Percentiles rank a stretch among this genome's conserved stretches.
phyloP scores from a whole-genome alignment of 2,888 invertebrate species.

The Cybosia mesomella region DNA sequence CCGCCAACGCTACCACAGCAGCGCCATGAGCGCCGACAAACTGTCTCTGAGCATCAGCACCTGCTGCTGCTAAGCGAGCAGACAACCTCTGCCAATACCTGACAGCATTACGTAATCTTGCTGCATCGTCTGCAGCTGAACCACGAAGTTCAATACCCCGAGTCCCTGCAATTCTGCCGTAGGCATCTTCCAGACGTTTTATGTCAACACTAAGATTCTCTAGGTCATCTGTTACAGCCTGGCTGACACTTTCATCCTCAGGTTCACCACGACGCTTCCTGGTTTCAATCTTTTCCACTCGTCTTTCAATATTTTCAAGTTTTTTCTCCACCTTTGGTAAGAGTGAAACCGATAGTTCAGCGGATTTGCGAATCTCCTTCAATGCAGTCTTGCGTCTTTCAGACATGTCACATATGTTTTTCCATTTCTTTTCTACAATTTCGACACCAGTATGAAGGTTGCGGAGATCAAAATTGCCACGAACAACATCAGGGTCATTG shows the following conservation, averaged over 20 bases:
- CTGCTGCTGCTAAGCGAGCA: constrained; percentile 87
- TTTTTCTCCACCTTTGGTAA: constrained; percentile 88
- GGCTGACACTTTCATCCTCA: constrained; percentile 86
- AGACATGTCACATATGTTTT: constrained; percentile 90
- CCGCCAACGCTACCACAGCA: constrained; percentile 90
- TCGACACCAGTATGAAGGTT: constrained; percentile 89
- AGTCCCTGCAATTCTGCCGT: constrained; percentile 89
- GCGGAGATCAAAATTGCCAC: constrained; percentile 90
- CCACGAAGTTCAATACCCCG: constrained; percentile 89
- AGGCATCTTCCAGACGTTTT: constrained; percentile 89
- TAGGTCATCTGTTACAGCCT: constrained; percentile 85
- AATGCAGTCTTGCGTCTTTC: constrained; percentile 87
- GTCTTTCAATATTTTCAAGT: constrained; percentile 87
- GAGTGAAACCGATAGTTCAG: constrained; percentile 89
- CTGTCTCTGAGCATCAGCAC: constrained; percentile 88
- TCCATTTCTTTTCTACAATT: constrained; percentile 93
- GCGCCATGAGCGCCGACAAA: constrained; percentile 91
- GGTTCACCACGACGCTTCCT: constrained; percentile 77
- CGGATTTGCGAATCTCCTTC: constrained; percentile 86
- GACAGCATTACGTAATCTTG: constrained; percentile 87
- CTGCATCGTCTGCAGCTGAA: constrained; percentile 89
- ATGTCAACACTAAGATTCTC: constrained; percentile 89
- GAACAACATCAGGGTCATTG: constrained; percentile 91
- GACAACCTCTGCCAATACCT: constrained; percentile 90
- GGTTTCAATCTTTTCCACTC: constrained; percentile 84